Conservation (phyloP, 2,797 vertebrate species). For the Pipistrellus kuhlii region DNA sequence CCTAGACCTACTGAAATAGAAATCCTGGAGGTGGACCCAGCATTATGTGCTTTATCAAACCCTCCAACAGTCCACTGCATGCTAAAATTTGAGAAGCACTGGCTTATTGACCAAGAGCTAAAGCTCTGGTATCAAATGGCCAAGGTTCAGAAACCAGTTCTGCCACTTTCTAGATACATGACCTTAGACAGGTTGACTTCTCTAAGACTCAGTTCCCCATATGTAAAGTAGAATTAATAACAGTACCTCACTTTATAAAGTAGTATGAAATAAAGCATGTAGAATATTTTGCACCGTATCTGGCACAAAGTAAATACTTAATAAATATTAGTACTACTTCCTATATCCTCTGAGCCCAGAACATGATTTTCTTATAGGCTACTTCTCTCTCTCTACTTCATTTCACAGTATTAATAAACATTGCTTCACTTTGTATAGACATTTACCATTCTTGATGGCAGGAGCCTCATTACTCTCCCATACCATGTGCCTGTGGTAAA, state of each 20-base stretch:
- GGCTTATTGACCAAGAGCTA: background rate
- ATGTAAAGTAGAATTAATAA: background rate
- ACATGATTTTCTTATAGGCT: background rate
- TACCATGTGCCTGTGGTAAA: background rate
- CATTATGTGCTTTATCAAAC: background rate
- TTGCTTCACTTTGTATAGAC: background rate
- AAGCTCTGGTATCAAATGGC: background rate
- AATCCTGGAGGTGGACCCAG: background rate
- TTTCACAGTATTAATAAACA: background rate
- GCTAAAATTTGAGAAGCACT: background rate
- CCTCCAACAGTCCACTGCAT: background rate
- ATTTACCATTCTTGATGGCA: background rate
- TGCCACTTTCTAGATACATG: background rate
- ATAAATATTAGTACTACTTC: background rate
- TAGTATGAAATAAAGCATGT: background rate
- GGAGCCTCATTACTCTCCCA: background rate
- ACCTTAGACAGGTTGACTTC: background rate
- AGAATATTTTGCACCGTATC: background rate
- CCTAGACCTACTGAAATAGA: background rate
- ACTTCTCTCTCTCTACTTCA: background rate
- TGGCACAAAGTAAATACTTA: background rate
- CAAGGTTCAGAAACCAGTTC: background rate
- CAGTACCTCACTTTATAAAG: background rate
- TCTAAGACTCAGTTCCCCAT: background rate
- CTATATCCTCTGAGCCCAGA: background rate